phyloP scores from a whole-genome alignment of 2,113 vertebrate species.

The Picathartes gymnocephalus region DNA sequence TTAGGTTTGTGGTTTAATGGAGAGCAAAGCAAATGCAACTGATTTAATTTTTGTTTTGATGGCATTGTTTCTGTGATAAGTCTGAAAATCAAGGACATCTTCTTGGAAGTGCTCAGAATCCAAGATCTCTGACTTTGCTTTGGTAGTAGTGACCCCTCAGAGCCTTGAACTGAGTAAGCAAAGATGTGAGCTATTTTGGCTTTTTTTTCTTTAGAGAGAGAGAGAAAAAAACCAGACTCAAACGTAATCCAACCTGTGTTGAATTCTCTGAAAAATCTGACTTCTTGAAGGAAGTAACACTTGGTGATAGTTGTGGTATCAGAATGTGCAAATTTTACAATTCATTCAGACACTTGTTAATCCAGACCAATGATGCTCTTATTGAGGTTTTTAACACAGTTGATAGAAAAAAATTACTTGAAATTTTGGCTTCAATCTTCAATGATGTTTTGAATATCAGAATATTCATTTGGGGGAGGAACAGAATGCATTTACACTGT shows the following conservation, averaged over 20 bases:
- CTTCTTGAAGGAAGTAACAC: neutral
- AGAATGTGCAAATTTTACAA: neutral
- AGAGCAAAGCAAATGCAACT: neutral
- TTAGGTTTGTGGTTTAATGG: neutral
- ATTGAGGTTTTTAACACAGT: neutral
- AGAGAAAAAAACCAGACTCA: rapidly evolving
- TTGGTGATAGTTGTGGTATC: neutral
- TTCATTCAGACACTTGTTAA: neutral
- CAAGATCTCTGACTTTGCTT: neutral
- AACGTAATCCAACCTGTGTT: neutral
- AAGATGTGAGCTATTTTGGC: neutral
- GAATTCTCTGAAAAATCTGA: neutral
- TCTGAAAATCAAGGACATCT: neutral
- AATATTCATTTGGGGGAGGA: neutral
- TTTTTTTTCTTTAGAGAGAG: neutral
- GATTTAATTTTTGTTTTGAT: neutral
- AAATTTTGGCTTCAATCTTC: neutral
- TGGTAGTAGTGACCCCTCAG: neutral
- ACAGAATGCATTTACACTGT: neutral
- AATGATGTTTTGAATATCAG: neutral
- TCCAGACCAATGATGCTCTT: neutral
- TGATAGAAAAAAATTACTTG: neutral
- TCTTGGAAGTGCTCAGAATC: neutral
- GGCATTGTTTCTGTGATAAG: neutral
- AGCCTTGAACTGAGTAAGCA: neutral